These are phyloP conservation scores for Gasteruption jaculator DNA, from an alignment of 2,888 invertebrate species.

Conservation along the genomic window DNA sequence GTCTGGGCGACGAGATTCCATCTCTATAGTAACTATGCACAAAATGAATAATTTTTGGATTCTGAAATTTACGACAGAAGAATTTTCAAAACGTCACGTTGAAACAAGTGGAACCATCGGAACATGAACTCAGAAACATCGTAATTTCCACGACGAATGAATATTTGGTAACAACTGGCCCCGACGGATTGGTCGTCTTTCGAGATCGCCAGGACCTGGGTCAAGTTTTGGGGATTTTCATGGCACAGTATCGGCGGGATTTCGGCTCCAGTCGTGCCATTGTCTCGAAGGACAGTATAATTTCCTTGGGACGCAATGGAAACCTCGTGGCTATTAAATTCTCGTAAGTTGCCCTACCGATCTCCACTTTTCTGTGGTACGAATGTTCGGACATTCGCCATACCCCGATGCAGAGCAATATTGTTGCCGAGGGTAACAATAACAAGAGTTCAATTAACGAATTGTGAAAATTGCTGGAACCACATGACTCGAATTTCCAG, in stretches of 20 bases:
- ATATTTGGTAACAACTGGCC: conserved; percentile 47
- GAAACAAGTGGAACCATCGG: conserved; percentile 27
- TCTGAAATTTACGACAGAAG: conserved; percentile 25
- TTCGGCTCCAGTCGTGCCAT: conserved; percentile 54
- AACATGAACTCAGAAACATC: conserved; percentile 50
- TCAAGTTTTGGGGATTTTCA: conserved; percentile 34
- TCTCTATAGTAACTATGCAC: background rate
- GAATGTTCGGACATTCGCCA: too few relatives aligned
- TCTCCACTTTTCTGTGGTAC: too few relatives aligned
- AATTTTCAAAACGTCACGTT: conserved; percentile 25
- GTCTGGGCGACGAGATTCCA: background rate
- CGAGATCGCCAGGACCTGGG: conserved; percentile 35
- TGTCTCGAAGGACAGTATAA: conserved; percentile 36
- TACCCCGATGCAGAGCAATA: too few relatives aligned
- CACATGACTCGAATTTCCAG: too few relatives aligned
- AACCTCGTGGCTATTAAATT: conserved; percentile 35
- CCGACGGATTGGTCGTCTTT: conserved; percentile 52
- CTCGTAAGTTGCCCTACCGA: conserved; percentile 20
- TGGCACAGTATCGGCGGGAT: conserved; percentile 50
- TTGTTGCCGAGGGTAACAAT: too few relatives aligned
- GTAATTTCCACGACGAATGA: conserved; percentile 31
- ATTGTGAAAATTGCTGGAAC: too few relatives aligned
- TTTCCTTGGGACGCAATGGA: conserved; percentile 52
- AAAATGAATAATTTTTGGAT: background rate
- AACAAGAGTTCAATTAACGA: too few relatives aligned